Evolutionary conservation across 2,797 vertebrate species (phyloP), one percentile per base, ranked within the genome.

Genomic region (Crax fasciolata): DNA sequence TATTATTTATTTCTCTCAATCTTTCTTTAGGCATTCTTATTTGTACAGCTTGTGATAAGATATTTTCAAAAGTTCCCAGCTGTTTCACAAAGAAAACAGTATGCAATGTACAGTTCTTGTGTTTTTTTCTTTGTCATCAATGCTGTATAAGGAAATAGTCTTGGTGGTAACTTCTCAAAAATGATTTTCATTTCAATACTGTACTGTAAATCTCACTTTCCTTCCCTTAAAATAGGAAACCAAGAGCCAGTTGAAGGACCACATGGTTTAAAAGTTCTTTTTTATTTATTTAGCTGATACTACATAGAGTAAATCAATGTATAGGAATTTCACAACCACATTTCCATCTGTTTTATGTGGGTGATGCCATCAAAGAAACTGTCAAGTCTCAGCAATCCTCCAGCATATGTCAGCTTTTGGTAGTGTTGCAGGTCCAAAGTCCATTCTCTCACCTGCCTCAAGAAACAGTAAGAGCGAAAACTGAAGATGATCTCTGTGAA

Each of bases 331-430:
- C 84, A 94, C 84, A 95, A 81, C 66, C 84, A 59, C 90, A 95
- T 85, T 93, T 94, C 93, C 89, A 97, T 94, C 94, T 94, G 90
- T 93, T 96, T 97, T 94, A 94, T 83, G 93, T 96, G 94, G 92
- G 90, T 96, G 93, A 96, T 94, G 76, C 89, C 89, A 87, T 95
- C 94, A 96, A 87, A 94, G 89, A 72, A 95, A 46, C 59, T 96
- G 95, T 94, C 94, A 95, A 93, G 72, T 72, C 58, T 92, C 78
- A 95, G 89, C 62, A 91, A 85, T 93, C 11, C 82, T 96, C 72
- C 93, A 95, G 51, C 89, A 90, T 91, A 92, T 94, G 79, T 93
- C 87, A 95, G n/a, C 32, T 89, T 93, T 86, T 85, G 73, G 76
- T 92, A 92, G 46, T 32, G 43, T 30, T 95, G 5, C 43, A 75